A percentile compares a stretch with the other conserved stretches of the same genome.
Conservation (phyloP, 2,113 vertebrate species). For the Cephalopholis sonnerati region DNA sequence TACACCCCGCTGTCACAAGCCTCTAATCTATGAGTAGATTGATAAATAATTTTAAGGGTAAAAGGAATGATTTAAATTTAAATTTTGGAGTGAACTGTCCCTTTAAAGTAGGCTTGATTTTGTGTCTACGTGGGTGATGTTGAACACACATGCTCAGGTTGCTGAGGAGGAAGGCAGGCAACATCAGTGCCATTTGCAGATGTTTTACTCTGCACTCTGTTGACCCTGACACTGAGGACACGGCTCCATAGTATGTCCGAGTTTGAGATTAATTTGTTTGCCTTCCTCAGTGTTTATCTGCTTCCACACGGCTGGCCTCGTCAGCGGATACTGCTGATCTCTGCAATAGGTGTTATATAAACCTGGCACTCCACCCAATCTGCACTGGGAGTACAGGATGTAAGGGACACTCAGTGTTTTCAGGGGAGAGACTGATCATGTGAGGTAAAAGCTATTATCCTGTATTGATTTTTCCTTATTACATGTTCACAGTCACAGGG, state of each 20-base stretch:
- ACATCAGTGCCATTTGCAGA: not conserved
- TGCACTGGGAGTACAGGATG: slow-evolving; percentile 1
- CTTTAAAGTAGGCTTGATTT: not conserved
- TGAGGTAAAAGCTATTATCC: slow-evolving; percentile 1
- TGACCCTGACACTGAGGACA: slow-evolving; percentile 22
- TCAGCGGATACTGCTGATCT: slow-evolving; percentile 11
- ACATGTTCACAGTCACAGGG: not conserved
- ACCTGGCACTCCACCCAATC: not conserved
- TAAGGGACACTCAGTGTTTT: not conserved
- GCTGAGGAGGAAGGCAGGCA: not conserved
- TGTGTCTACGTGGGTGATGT: not conserved
- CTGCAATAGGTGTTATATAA: slow-evolving; percentile 19
- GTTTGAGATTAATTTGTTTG: slow-evolving; percentile 22
- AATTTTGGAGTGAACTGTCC: too few species aligned
- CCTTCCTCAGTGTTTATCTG: slow-evolving; percentile 22
- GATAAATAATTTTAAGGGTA: too few species aligned
- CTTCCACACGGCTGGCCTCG: not conserved
- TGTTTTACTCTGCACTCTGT: not conserved
- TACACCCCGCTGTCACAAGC: too few species aligned
- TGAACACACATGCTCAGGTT: not conserved
- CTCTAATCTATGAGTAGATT: too few species aligned
- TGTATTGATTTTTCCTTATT: not conserved
- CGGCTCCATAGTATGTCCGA: not conserved
- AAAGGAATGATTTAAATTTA: too few species aligned
- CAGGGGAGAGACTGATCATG: not conserved